These are phyloP conservation scores for Drosophila asahinai DNA, from an alignment of 1,140 invertebrate species.

Conservation along the genomic window DNA sequence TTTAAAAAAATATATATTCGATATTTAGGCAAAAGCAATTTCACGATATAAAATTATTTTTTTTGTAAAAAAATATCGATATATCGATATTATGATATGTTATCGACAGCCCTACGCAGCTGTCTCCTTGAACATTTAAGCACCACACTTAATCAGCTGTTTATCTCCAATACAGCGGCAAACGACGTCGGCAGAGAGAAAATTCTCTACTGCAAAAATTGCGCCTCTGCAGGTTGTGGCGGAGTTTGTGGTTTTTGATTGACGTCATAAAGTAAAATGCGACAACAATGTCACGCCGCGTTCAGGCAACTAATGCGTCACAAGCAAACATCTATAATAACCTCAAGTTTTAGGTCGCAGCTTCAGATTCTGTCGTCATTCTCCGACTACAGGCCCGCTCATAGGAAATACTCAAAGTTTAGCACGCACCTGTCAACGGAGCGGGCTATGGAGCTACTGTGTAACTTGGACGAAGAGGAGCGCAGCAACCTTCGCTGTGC, in stretches of 20 bases:
- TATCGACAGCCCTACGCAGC: too few species aligned
- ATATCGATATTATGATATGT: too few species aligned
- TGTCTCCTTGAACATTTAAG: background rate
- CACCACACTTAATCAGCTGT: conserved; percentile 3
- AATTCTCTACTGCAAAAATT: conserved; percentile 3
- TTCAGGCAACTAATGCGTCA: conserved; percentile 43
- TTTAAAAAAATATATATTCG: too few species aligned
- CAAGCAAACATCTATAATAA: conserved; percentile 11
- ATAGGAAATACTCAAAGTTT: conserved; percentile 63
- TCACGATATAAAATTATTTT: too few species aligned
- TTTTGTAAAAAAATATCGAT: too few species aligned
- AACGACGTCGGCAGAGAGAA: background rate
- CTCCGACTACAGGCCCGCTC: background rate
- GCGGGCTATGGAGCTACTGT: conserved; percentile 66
- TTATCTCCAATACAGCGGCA: background rate
- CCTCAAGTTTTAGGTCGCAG: background rate
- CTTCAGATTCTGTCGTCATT: conserved; percentile 2
- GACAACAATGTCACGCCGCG: conserved; percentile 26
- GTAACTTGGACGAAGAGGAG: conserved; percentile 66
- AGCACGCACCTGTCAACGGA: conserved; percentile 58
- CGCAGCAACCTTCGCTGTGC: conserved; percentile 60
- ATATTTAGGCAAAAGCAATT: too few species aligned
- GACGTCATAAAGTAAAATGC: conserved; percentile 43
- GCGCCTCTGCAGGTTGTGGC: background rate
- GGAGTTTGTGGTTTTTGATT: background rate